Base-by-base conservation (phyloP, 2,797 vertebrate species). In the Cryptoblepharus egeriae region DNA sequence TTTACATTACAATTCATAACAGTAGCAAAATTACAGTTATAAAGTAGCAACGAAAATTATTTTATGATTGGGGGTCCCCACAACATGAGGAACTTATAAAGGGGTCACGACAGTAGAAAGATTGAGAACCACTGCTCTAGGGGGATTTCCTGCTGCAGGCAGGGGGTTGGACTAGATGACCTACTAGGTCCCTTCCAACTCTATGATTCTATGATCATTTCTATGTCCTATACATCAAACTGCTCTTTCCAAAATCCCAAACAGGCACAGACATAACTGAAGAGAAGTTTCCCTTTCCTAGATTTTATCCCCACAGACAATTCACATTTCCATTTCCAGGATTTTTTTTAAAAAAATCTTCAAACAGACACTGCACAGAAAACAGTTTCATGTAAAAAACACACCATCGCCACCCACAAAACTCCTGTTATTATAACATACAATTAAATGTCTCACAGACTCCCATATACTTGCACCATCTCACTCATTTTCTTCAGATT, bases 301-400 rank as follows among this genome's bases (percentile, higher is more conserved):
- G 55, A 74, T 61, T 12, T 61, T 18, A 30, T 9, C 24, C n/a
- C 76, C 74, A 83, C 63, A 79, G 20, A 49, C 30, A 37, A 26
- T 84, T 79, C 52, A 24, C 30, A 61, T 69, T 22, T 16, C 63
- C 20, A 10, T 68, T 24, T 26, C 37, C 52, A 68, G 18, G 5
- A 13, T 49, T 58, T 22, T 52, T 61, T 84, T 74, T 74, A 79
- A n/a, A n/a, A n/a, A n/a, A n/a, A 84, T 84, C 77, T 61, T 30
- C 30, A 74, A 75, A 68, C 30, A 79, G 63, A 12, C 63, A 75
- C 77, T 55, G 69, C 55, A 79, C 3, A 74, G 63, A 67, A 74
- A 67, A 65, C 15, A 45, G 37, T 77, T 77, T 68, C 55, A 18
- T 26, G 26, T 42, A 83, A 84, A n/a, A 73, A 49, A 16, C 18